Percentiles rank a stretch among this genome's conserved stretches.
phyloP scores from a whole-genome alignment of 35 echinoderm and acorn worm genomes.

The Holothuria glaberrima region DNA sequence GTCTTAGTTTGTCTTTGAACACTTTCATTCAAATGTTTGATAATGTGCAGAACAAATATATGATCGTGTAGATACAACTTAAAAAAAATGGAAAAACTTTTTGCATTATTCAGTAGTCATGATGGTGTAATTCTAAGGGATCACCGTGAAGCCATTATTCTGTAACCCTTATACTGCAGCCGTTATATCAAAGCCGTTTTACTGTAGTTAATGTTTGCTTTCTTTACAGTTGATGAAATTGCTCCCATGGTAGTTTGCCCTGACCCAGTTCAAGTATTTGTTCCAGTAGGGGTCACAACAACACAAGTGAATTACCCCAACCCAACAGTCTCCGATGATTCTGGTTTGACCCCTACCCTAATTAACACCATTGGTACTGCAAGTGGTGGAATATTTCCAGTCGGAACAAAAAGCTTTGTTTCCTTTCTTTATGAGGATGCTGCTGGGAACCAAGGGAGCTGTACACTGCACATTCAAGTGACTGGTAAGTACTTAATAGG shows the following conservation, averaged over 20 bases:
- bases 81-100: too few species aligned
- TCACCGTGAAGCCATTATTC: too few species aligned
- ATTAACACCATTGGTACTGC: not conserved
- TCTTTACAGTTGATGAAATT: not conserved
- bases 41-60: too few species aligned
- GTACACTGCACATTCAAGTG: not conserved
- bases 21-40: too few species aligned
- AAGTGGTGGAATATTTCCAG: slow-evolving; percentile 17
- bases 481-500: not conserved
- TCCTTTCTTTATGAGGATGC: slow-evolving; percentile 16
- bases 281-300: not conserved
- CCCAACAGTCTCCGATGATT: not conserved
- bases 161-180: too few species aligned
- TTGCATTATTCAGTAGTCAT: too few species aligned
- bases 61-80: too few species aligned
- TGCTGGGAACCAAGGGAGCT: slow-evolving; percentile 3
- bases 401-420: not conserved
- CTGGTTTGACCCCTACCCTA: not conserved
- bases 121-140: too few species aligned
- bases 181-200: too few species aligned
- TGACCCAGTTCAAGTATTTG: not conserved
- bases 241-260: not conserved
- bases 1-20: too few species aligned
- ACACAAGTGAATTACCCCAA: not conserved
- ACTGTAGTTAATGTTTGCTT: too few species aligned